Conservation (phyloP, 35 echinoderm and acorn worm species). For the Heliocidaris tuberculata region DNA sequence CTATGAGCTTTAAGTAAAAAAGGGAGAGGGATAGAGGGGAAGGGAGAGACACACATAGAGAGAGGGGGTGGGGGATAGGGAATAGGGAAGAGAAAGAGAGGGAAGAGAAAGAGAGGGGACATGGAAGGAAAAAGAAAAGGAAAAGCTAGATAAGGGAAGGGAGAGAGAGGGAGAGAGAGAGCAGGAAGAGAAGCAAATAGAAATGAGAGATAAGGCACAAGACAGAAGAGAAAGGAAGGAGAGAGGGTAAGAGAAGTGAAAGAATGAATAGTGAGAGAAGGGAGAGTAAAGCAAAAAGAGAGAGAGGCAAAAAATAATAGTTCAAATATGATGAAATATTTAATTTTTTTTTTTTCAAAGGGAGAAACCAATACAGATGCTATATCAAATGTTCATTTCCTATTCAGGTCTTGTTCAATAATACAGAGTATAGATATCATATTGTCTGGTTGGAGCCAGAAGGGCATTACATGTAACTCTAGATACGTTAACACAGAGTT, state of each 20-base stretch:
- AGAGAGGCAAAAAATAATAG: no score
- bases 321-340: not conserved
- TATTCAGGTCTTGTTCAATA: no score
- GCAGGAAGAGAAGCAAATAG: not conserved
- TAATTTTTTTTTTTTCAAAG: not conserved
- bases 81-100: not conserved
- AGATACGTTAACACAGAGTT: no score
- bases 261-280: not conserved
- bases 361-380: not conserved
- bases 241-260: not conserved
- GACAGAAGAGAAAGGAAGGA: not conserved
- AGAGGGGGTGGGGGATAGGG: not conserved
- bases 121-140: not conserved
- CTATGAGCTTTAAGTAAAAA: not conserved
- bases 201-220: not conserved
- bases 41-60: not conserved
- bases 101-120: not conserved
- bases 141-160: not conserved
- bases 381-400: not conserved
- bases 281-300: not conserved
- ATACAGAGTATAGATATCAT: no score
- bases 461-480: no score
- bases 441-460: no score
- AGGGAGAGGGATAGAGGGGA: not conserved
- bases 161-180: not conserved